Evolutionary conservation across 2,888 invertebrate species (phyloP).

Genomic region (Papilio gigon): DNA sequence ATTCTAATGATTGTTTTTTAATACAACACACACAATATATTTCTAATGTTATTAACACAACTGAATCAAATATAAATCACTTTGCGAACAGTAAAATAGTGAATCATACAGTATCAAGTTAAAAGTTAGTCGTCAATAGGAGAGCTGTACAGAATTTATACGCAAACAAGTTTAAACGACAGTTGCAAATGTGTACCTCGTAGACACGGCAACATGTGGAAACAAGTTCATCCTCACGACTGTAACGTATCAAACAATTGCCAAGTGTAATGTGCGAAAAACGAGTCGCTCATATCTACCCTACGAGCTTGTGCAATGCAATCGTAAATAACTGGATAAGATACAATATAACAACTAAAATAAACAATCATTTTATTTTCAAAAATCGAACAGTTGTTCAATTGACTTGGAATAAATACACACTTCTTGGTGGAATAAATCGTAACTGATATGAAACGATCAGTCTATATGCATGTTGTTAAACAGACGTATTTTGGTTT

Average conservation of each 20-base stretch:
- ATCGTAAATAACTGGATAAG: slow-evolving; percentile 21
- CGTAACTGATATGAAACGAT: too few species aligned
- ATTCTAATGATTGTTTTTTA: too few species aligned
- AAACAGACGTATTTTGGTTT: too few species aligned
- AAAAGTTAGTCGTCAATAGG: slow-evolving; percentile 12
- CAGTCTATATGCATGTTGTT: too few species aligned
- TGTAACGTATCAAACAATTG: slow-evolving; percentile 77
- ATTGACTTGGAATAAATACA: not conserved
- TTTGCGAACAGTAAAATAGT: not conserved
- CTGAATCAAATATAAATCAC: slow-evolving; percentile 1
- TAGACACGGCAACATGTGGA: slow-evolving; percentile 22
- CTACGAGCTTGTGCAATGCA: slow-evolving; percentile 14
- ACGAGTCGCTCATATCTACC: slow-evolving; percentile 71
- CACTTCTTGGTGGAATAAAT: too few species aligned
- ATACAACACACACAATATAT: too few species aligned
- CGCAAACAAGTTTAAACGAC: slow-evolving; percentile 25
- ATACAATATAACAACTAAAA: not conserved
- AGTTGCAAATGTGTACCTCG: slow-evolving; percentile 32
- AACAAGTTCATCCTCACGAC: slow-evolving; percentile 59
- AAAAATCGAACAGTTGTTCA: not conserved
- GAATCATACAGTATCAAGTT: not conserved
- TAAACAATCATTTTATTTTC: not conserved
- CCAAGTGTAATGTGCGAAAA: slow-evolving; percentile 79
- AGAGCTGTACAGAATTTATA: slow-evolving; percentile 7
- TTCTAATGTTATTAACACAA: not conserved